These are phyloP conservation scores for Dromiciops gliroides DNA, from an alignment of 2,113 vertebrate species.

Conservation along the genomic window DNA sequence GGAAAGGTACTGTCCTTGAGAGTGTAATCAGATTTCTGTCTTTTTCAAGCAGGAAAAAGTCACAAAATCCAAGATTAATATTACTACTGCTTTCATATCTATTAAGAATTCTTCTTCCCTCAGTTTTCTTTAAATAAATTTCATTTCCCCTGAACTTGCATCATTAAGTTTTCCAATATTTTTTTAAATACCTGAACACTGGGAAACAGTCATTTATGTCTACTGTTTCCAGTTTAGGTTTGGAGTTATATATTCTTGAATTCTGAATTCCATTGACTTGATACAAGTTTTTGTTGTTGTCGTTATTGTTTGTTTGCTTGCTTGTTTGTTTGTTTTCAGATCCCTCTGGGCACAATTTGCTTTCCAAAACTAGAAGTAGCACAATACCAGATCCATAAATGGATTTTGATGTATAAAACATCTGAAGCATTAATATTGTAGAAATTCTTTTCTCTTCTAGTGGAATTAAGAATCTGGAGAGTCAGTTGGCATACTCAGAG, in stretches of 20 bases:
- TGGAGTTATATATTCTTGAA: conserved; percentile 5
- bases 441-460: not conserved
- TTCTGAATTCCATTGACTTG: not conserved
- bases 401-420: not conserved
- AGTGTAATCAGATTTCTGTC: not conserved
- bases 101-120: not conserved
- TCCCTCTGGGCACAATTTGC: conserved; percentile 5
- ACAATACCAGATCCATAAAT: not conserved
- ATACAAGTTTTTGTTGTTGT: conserved; percentile 25
- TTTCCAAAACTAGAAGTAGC: not conserved
- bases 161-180: conserved; percentile 55
- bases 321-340: not conserved
- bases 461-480: not conserved
- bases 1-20: not conserved
- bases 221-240: not conserved
- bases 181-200: conserved; percentile 17
- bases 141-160: not conserved
- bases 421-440: not conserved
- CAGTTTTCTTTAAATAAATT: not conserved
- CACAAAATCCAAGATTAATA: not conserved
- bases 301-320: not conserved
- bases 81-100: not conserved
- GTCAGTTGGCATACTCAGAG: not conserved
- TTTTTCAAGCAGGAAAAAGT: not conserved
- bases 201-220: not conserved